Percentiles rank a stretch among this genome's conserved stretches.
phyloP scores from a whole-genome alignment of 2,113 vertebrate genomes.

The Aptenodytes patagonicus region DNA sequence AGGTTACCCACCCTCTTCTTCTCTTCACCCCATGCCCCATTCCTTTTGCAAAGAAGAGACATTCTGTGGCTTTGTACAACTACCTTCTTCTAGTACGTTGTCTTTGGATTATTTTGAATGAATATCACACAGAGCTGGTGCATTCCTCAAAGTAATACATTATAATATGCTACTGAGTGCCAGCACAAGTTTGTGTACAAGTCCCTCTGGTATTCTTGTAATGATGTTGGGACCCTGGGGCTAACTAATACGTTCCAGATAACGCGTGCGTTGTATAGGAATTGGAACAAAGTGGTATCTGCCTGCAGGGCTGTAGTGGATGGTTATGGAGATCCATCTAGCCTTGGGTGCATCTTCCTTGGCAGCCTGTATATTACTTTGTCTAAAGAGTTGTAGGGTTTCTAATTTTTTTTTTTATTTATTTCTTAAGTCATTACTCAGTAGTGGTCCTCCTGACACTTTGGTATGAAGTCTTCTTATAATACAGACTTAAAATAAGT shows the following conservation, averaged over 20 bases:
- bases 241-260: background rate
- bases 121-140: background rate
- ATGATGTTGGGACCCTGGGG: accelerated
- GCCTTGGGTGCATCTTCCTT: background rate
- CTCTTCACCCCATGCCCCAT: background rate
- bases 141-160: background rate
- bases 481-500: background rate
- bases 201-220: background rate
- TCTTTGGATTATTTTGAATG: background rate
- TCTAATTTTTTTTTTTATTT: background rate
- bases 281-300: background rate
- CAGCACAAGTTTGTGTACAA: background rate
- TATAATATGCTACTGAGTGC: background rate
- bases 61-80: background rate
- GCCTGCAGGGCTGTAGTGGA: background rate
- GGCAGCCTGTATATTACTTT: background rate
- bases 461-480: background rate
- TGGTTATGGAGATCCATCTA: background rate
- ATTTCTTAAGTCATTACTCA: background rate
- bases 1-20: background rate
- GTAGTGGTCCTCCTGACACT: background rate
- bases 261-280: accelerated
- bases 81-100: background rate
- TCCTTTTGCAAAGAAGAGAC: background rate
- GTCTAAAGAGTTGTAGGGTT: background rate